phyloP scores from a whole-genome alignment of 2,113 vertebrate genomes.

The Damaliscus lunatus region DNA sequence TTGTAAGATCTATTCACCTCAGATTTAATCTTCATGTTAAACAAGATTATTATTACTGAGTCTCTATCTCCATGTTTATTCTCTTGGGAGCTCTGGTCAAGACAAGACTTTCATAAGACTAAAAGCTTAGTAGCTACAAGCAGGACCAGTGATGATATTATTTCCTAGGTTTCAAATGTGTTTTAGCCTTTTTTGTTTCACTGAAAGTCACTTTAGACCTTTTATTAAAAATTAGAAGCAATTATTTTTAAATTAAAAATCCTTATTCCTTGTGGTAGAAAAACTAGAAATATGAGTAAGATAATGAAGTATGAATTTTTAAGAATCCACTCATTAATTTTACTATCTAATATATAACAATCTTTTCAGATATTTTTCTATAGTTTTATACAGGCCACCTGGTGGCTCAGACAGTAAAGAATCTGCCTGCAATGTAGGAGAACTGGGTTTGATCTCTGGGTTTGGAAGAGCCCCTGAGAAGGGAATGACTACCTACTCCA shows the following conservation, averaged over 20 bases:
- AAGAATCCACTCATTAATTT: background rate
- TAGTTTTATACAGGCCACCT: background rate
- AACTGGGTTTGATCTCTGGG: background rate
- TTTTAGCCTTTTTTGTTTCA: background rate
- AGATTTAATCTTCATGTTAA: background rate
- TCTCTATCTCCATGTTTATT: background rate
- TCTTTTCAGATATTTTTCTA: background rate
- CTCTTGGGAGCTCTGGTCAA: background rate
- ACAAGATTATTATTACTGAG: background rate
- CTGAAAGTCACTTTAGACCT: background rate
- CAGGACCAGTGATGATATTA: background rate
- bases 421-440: background rate
- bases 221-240: slow-evolving; percentile 30
- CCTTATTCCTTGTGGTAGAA: background rate
- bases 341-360: background rate
- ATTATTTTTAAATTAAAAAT: background rate
- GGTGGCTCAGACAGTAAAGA: background rate
- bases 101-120: background rate
- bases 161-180: background rate
- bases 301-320: slow-evolving; percentile 15
- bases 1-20: background rate
- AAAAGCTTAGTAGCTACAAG: background rate
- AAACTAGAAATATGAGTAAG: slow-evolving; percentile 24
- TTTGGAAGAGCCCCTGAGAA: background rate
- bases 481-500: background rate